A percentile compares a stretch with the other conserved stretches of the same genome.
These are phyloP conservation scores for Oligia fasciuncula DNA, from an alignment of 2,888 invertebrate genomes.

Conservation along the genomic window DNA sequence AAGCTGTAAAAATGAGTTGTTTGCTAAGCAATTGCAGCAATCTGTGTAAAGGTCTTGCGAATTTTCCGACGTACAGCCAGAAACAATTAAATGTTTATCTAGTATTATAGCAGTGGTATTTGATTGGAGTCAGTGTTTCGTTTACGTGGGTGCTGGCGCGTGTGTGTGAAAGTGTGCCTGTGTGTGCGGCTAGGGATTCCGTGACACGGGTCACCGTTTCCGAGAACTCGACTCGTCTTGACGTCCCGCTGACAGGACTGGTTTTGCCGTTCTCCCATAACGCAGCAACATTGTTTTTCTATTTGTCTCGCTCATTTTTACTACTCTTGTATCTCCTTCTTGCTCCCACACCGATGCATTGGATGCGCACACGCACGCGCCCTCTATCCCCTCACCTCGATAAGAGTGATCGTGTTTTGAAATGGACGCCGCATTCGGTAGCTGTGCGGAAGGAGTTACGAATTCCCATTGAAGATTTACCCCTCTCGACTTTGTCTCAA, in stretches of 20 bases:
- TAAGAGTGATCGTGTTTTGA: slow-evolving; percentile 86
- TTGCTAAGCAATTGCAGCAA: slow-evolving; percentile 23
- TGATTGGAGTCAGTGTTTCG: slow-evolving; percentile 71
- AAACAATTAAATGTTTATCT: slow-evolving; percentile 44
- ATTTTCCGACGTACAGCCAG: slow-evolving; percentile 24
- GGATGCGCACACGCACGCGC: slow-evolving; percentile 88
- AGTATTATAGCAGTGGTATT: slow-evolving; percentile 68
- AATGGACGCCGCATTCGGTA: slow-evolving; percentile 87
- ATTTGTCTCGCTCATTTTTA: slow-evolving; percentile 76
- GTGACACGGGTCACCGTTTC: slow-evolving; percentile 90
- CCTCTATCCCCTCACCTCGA: slow-evolving; percentile 85
- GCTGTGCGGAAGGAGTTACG: slow-evolving; percentile 82
- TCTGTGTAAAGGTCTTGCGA: slow-evolving; percentile 10
- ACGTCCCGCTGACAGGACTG: slow-evolving; percentile 90
- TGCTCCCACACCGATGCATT: slow-evolving; percentile 78
- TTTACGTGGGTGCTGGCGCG: slow-evolving; percentile 65
- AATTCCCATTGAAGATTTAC: slow-evolving; percentile 83
- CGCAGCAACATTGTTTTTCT: slow-evolving; percentile 84
- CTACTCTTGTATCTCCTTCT: slow-evolving; percentile 66
- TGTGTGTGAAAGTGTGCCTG: slow-evolving; percentile 68
- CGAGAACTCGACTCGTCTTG: slow-evolving; percentile 89
- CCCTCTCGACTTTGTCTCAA: slow-evolving; percentile 53
- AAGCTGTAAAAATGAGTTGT: slow-evolving; percentile 59
- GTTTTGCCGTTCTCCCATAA: slow-evolving; percentile 86
- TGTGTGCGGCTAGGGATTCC: slow-evolving; percentile 88